Base-by-base conservation (phyloP, 2,888 invertebrate species). In the Julus scanicus region DNA sequence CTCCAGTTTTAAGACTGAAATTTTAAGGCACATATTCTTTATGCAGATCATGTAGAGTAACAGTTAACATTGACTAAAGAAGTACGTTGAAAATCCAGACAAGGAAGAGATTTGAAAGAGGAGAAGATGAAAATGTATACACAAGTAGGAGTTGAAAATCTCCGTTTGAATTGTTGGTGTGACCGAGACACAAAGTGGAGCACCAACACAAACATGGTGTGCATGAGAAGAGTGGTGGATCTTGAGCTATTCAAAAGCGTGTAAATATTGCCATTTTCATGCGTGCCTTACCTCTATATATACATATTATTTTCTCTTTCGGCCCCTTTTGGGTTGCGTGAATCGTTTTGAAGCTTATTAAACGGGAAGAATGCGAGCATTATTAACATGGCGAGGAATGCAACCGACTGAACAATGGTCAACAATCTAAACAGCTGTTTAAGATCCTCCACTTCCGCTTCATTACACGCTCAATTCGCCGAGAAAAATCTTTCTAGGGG, bases 311-410 rank as follows among this genome's bases (percentile, higher is more conserved):
- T 29, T 29, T 29, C 29, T 29, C 29, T 29, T 29, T 29, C 29
- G 29, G 29, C 57, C n/a, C n/a, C 13, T n/a, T 57, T 3, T n/a
- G 3, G 57, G 29, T 29, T 13, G 17, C 57, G n/a, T 13, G 57
- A 57, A 57, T 57, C 57, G 57, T 57, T 57, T 57, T 57, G 57
- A 57, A 57, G 57, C 57, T 57, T 57, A 57, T 57, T 57, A 57
- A 57, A 57, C n/a, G 57, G 57, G n/a, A 57, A 57, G 57, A 57
- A 57, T 57, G 57, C 57, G n/a, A 8, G n/a, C 57, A 6, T 57
- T 57, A 57, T 57, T 57, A 57, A 57, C 57, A 57, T 57, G 57
- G 57, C n/a, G 17, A 57, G 57, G 57, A 57, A 57, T 57, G 57
- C 57, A 57, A 57, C 57, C 57, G 57, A 57, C 57, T 57, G 57